Evolutionary conservation across 2,888 invertebrate genomes (phyloP), one percentile per base, ranked within the genome.

Genomic region (Anagyrus pseudococci): DNA sequence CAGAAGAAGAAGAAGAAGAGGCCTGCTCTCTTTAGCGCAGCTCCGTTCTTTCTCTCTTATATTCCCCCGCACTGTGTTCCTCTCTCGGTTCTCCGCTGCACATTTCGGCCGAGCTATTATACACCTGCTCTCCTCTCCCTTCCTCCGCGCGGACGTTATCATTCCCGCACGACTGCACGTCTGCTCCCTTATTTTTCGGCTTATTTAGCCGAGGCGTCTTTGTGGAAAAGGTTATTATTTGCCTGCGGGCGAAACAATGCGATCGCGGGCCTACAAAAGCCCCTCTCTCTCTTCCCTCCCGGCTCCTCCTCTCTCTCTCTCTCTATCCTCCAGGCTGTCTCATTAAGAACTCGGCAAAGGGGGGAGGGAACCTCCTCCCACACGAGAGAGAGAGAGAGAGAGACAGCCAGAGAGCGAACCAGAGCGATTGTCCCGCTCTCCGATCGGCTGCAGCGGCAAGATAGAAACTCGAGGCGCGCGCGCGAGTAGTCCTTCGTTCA

Each of bases 281-380:
- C 64, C 64, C 26, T 43, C 53, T 58, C 68, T n/a, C n/a, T n/a
- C n/a, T n/a, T n/a, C n/a, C n/a, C n/a, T n/a, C n/a, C n/a, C n/a
- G n/a, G n/a, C n/a, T n/a, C n/a, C n/a, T n/a, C n/a, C n/a, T n/a
- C n/a, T n/a, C n/a, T n/a, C n/a, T n/a, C n/a, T n/a, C n/a, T 52
- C 29, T 48, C 67, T 71, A 60, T 69, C 70, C 67, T 71, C 67
- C 72, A 73, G 73, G 75, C 73, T 71, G 72, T 75, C 79, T 79
- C 79, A 79, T 79, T 79, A 78, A 77, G 74, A 76, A 75, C 71
- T 76, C 72, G 29, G 29, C 29, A 7, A 29, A 29, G 10, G 4
- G 29, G 29, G 10, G 10, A 4, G 29, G 29, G 29, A 10, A 29
- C 29, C 29, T 7, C 29, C 6, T 7, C 29, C 4, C 10, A 29